These are phyloP conservation scores for Microcebus griseorufus DNA, from an alignment of 2,113 vertebrate species.

Conservation along the genomic window DNA sequence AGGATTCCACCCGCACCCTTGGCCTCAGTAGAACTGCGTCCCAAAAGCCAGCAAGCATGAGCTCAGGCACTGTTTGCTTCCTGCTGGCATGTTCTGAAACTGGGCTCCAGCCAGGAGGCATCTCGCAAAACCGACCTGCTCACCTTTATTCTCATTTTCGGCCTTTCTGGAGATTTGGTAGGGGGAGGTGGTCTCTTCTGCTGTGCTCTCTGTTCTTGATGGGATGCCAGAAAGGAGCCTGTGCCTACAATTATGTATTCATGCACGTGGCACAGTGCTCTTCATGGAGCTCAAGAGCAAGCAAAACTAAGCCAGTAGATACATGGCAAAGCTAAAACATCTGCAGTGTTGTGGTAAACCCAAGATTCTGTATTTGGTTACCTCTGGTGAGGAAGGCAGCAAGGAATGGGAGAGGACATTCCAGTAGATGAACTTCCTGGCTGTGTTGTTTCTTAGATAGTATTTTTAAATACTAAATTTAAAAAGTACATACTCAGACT, in stretches of 20 bases:
- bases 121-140: fast-evolving
- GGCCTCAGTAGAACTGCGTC: background rate
- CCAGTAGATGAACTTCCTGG: fast-evolving
- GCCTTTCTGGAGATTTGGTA: background rate
- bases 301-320: fast-evolving
- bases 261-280: fast-evolving
- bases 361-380: fast-evolving
- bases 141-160: fast-evolving
- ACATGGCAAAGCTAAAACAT: fast-evolving
- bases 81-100: too few relatives aligned
- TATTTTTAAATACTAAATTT: background rate
- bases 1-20: background rate
- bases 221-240: background rate
- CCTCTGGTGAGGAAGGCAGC: background rate
- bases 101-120: fast-evolving
- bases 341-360: fast-evolving
- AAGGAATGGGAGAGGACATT: background rate
- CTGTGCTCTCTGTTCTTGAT: background rate
- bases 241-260: background rate
- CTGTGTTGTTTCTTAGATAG: background rate
- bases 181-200: background rate
- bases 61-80: background rate
- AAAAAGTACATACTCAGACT: background rate
- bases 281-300: background rate
- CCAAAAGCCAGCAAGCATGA: fast-evolving